phyloP scores from a whole-genome alignment of 2,888 invertebrate species.

The Cantharis rustica region DNA sequence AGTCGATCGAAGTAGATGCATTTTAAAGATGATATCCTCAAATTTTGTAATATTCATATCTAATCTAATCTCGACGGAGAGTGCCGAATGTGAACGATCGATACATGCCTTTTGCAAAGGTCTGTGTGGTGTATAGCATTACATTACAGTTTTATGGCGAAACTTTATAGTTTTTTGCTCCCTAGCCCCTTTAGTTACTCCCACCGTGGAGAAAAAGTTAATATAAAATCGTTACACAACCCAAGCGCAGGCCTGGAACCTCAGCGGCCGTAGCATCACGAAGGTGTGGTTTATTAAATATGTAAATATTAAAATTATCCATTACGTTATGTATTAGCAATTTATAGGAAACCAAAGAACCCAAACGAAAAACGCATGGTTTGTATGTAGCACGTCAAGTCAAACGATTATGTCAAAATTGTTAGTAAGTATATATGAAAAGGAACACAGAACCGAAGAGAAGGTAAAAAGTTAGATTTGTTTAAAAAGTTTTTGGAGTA shows the following conservation, averaged over 20 bases:
- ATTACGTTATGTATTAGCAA: slow-evolving; percentile 2
- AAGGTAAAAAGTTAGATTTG: neutral
- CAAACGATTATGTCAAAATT: neutral
- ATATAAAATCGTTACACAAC: slow-evolving; percentile 45
- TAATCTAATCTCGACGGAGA: slow-evolving; percentile 23
- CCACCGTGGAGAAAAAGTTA: slow-evolving; percentile 33
- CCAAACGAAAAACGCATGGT: neutral
- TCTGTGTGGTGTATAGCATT: slow-evolving; percentile 41
- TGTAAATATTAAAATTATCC: slow-evolving; percentile 26
- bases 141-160: slow-evolving; percentile 50
- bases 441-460: neutral
- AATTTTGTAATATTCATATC: slow-evolving; percentile 24
- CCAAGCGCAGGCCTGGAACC: slow-evolving; percentile 27
- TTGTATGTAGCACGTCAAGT: neutral
- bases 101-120: slow-evolving; percentile 33
- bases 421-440: neutral
- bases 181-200: slow-evolving; percentile 28
- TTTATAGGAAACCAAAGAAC: neutral
- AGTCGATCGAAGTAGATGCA: slow-evolving; percentile 8
- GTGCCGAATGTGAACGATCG: slow-evolving; percentile 37
- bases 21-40: slow-evolving; percentile 23
- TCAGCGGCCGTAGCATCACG: slow-evolving; percentile 19
- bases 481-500: neutral
- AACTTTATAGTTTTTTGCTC: slow-evolving; percentile 48
- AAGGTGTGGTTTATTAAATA: slow-evolving; percentile 33